A percentile compares a stretch with the other conserved stretches of the same genome.
phyloP scores from a whole-genome alignment of 2,888 invertebrate genomes.

The Tiliacea citrago region DNA sequence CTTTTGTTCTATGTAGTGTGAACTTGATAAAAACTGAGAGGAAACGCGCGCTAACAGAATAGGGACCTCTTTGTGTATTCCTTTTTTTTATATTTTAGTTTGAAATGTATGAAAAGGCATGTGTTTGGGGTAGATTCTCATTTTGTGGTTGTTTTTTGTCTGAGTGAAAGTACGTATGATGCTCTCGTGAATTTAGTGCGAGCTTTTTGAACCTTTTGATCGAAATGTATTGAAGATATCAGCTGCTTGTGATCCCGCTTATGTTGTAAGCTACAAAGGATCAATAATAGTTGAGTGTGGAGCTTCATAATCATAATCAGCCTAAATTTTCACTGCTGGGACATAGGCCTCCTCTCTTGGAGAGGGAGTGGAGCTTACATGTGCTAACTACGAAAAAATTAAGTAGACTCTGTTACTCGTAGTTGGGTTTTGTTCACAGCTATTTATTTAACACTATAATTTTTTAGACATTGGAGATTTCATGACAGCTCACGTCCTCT shows the following conservation, averaged over 20 bases:
- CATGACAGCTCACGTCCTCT: neutral
- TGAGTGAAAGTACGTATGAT: slow-evolving; percentile 68
- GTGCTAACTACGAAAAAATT: neutral
- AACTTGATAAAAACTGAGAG: slow-evolving; percentile 86
- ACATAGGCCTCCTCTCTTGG: too few species aligned
- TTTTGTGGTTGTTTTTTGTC: slow-evolving; percentile 71
- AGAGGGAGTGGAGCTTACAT: neutral
- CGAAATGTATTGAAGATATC: slow-evolving; percentile 46
- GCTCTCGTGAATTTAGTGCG: slow-evolving; percentile 42
- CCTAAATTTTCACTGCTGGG: too few species aligned
- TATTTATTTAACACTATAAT: too few species aligned
- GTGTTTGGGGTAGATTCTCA: slow-evolving; percentile 73
- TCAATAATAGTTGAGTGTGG: neutral
- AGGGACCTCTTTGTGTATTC: slow-evolving; percentile 75
- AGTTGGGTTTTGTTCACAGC: too few species aligned
- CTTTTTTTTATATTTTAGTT: slow-evolving; percentile 69
- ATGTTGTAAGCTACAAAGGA: neutral
- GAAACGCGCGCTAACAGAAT: slow-evolving; percentile 82
- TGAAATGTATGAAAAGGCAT: slow-evolving; percentile 72
- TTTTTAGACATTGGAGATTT: neutral
- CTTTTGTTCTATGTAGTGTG: slow-evolving; percentile 89
- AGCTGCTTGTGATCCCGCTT: slow-evolving; percentile 34
- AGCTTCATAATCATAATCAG: too few species aligned
- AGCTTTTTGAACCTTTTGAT: slow-evolving; percentile 38
- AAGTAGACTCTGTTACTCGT: too few species aligned